These are phyloP conservation scores for Phaedon cochleariae DNA, from an alignment of 2,888 invertebrate species.

Conservation along the genomic window DNA sequence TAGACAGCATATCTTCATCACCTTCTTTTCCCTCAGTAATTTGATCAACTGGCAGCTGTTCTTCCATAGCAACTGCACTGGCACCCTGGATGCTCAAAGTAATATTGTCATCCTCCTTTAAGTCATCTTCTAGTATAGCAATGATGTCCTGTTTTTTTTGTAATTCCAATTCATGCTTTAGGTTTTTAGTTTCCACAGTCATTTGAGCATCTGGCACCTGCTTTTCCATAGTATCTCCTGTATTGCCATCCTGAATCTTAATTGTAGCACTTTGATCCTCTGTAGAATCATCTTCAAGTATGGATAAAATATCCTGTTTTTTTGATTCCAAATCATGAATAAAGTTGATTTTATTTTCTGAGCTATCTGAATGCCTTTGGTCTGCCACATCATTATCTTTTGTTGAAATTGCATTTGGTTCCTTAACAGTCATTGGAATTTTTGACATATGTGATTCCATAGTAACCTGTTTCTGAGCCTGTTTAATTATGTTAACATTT, in stretches of 20 bases:
- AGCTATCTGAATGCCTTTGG: not conserved
- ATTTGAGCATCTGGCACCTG: not conserved
- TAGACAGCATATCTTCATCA: too few species aligned
- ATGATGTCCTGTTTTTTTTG: not conserved
- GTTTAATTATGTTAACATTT: not conserved
- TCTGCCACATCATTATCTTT: not conserved
- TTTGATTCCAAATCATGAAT: not conserved
- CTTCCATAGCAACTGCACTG: too few species aligned
- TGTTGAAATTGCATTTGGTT: not conserved
- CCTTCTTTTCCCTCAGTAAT: too few species aligned
- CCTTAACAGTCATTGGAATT: not conserved
- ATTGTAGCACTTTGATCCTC: not conserved
- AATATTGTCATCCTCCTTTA: not conserved
- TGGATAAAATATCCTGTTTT: not conserved
- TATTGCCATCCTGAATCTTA: not conserved
- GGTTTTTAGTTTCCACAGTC: not conserved
- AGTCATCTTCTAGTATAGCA: not conserved
- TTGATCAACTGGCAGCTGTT: too few species aligned
- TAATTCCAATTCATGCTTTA: not conserved
- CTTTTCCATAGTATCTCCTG: too few species aligned
- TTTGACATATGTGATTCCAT: not conserved
- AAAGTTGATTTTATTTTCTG: not conserved
- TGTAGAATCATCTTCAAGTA: constrained; percentile 4
- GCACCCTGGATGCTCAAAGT: not conserved
- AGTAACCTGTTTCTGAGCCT: not conserved